A percentile compares a stretch with the other conserved stretches of the same genome.
Evolutionary conservation across 64 coral and sea anemone genomes (phyloP).

Genomic region (Montipora efflorescens): DNA sequence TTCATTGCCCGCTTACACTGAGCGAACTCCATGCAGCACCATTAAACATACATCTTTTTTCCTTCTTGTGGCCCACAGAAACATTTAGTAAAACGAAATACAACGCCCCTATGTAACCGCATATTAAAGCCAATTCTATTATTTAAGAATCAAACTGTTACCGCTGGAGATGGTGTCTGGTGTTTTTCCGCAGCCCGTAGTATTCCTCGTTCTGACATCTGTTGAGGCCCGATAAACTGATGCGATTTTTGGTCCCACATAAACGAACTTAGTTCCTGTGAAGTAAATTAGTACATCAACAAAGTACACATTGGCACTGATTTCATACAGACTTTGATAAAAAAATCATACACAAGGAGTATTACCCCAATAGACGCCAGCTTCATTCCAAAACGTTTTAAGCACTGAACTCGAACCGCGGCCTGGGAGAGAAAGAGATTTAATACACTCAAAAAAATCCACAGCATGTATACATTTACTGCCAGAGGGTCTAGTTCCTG

Average conservation of each 20-base stretch:
- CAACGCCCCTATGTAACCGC: not conserved
- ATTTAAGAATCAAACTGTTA: not conserved
- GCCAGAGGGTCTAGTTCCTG: too few relatives aligned
- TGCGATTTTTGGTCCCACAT: constrained; percentile 51
- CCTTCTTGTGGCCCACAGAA: not conserved
- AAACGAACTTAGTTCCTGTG: constrained; percentile 80
- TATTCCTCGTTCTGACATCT: constrained; percentile 66
- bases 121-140: not conserved
- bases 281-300: not conserved
- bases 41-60: not conserved
- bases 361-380: constrained; percentile 70
- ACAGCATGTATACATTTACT: too few relatives aligned
- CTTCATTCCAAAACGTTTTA: constrained; percentile 89
- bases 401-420: constrained; percentile 82
- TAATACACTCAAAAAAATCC: not conserved
- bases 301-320: not conserved
- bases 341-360: not conserved
- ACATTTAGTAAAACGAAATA: not conserved
- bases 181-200: constrained; percentile 7
- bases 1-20: too few relatives aligned
- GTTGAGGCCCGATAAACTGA: constrained; percentile 83
- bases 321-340: too few relatives aligned
- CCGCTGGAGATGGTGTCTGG: not conserved
- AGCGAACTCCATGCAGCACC: too few relatives aligned
- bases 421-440: constrained; percentile 50